A percentile compares a stretch with the other conserved stretches of the same genome.
Conservation (phyloP, 1,140 invertebrate genomes). For the Papilio polytes region DNA sequence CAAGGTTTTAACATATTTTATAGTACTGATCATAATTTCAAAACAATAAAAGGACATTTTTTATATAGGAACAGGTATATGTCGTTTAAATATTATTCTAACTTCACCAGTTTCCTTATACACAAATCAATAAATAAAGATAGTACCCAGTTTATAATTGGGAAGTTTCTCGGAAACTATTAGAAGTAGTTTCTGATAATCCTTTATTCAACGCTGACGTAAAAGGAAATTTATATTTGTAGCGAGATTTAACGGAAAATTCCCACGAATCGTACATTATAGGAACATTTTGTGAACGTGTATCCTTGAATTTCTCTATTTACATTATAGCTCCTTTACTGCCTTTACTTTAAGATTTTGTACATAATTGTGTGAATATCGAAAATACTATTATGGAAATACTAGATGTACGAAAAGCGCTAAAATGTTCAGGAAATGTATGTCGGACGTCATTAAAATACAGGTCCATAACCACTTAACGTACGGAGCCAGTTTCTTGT, state of each 20-base stretch:
- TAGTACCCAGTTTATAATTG: not conserved
- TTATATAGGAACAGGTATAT: not conserved
- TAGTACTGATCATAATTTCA: not conserved
- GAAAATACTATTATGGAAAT: not conserved
- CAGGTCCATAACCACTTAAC: conserved; percentile 68
- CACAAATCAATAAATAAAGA: not conserved
- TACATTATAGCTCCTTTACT: not conserved
- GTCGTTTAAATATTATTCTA: not conserved
- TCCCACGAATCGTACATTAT: conserved; percentile 37
- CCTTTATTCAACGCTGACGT: conserved; percentile 62
- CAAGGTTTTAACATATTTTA: not conserved
- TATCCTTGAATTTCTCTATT: not conserved
- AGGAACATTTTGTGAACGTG: not conserved
- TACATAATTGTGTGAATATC: not conserved
- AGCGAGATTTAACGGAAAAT: conserved; percentile 51
- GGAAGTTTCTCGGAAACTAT: conserved; percentile 55
- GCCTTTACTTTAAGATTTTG: not conserved
- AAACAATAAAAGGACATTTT: not conserved
- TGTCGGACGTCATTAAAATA: conserved; percentile 61
- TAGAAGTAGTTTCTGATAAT: conserved; percentile 67
- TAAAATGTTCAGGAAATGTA: conserved; percentile 44
- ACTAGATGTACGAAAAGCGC: not conserved
- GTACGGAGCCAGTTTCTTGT: conserved; percentile 76
- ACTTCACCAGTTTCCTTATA: not conserved
- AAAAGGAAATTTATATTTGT: conserved; percentile 59